Base-by-base conservation (phyloP, 2,797 vertebrate genomes). In the Parauchenoglanis punctatus region DNA sequence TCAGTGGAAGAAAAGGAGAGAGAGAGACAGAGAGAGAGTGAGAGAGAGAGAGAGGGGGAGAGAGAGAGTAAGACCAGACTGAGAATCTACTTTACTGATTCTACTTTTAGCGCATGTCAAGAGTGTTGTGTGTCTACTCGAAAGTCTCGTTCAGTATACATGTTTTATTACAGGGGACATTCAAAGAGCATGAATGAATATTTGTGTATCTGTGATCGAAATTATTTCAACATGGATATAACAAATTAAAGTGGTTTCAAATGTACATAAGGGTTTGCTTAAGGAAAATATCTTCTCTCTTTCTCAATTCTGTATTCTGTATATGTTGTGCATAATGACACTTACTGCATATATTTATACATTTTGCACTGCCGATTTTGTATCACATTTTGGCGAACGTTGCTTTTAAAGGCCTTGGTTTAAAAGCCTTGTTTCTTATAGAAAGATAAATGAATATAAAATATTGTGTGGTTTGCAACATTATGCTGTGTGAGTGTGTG, bases 21-120 rank as follows among this genome's bases (percentile, higher is more conserved):
- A 65, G 63, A 65, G 7, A 65, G 54, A 58, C n/a, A 85, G 83
- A 86, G 4, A 82, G 76, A 65, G 82, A 84, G 25, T 67, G 68
- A 88, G 89, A 61, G 68, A 83, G 80, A 68, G 86, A 76, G 25
- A 65, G 52, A 58, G 82, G 70, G n/a, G 17, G 75, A 82, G 68
- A 44, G 83, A 63, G 28, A 77, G 67, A 77, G 54, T 35, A 20
- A 35, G 18, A 80, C 8, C 76, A 81, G 56, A 44, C 35, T 23
- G 35, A 61, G 44, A 81, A 81, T 31, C 31, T 31, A 31, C 31
- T 31, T 31, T 31, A 31, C 31, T 31, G 31, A 31, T 31, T 63
- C 78, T 63, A 44, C 58, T 44, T 81, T 61, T 61, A 63, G 78
- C 6, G 1, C 6, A 44, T 46, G 58, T 77, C 77, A 23, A 58